These are phyloP conservation scores for Hydrolagus colliei DNA, from an alignment of 2,797 vertebrate species.

Conservation along the genomic window DNA sequence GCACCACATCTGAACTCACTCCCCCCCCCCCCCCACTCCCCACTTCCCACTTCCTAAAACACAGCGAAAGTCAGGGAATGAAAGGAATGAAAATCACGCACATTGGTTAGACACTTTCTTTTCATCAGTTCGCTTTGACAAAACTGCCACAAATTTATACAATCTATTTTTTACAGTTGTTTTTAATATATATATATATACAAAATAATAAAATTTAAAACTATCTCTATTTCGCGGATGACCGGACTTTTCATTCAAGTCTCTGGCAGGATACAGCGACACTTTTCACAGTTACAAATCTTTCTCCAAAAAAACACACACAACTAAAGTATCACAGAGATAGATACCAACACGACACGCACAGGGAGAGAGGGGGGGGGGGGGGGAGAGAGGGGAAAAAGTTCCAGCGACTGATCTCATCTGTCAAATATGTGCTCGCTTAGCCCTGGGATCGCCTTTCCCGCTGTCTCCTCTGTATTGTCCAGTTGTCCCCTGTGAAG, in stretches of 20 bases:
- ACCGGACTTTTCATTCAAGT: background rate
- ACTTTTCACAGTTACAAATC: constrained; percentile 51
- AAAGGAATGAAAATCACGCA: background rate
- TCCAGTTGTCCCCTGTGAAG: constrained; percentile 55
- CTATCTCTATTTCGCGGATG: constrained; percentile 15
- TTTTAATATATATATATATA: background rate
- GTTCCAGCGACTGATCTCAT: constrained; percentile 47
- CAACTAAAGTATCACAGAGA: constrained; percentile 50
- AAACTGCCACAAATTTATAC: constrained; percentile 23
- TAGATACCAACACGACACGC: constrained; percentile 43
- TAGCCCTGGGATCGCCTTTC: constrained; percentile 37
- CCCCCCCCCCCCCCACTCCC: no score
- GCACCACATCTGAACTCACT: background rate
- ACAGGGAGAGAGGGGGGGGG: constrained; percentile 31
- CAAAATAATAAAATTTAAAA: background rate
- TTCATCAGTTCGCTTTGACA: background rate
- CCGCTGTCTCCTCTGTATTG: constrained; percentile 36
- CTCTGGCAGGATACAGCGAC: constrained; percentile 27
- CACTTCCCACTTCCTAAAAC: background rate
- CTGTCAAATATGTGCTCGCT: constrained; percentile 41
- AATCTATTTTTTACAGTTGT: constrained; percentile 23
- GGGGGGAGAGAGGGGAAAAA: background rate
- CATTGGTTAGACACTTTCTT: background rate
- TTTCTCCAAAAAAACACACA: constrained; percentile 35
- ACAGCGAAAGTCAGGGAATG: constrained; percentile 6